Percentiles rank a stretch among this genome's conserved stretches.
Conservation (phyloP, 1,140 invertebrate genomes). For the Halotydeus destructor region DNA sequence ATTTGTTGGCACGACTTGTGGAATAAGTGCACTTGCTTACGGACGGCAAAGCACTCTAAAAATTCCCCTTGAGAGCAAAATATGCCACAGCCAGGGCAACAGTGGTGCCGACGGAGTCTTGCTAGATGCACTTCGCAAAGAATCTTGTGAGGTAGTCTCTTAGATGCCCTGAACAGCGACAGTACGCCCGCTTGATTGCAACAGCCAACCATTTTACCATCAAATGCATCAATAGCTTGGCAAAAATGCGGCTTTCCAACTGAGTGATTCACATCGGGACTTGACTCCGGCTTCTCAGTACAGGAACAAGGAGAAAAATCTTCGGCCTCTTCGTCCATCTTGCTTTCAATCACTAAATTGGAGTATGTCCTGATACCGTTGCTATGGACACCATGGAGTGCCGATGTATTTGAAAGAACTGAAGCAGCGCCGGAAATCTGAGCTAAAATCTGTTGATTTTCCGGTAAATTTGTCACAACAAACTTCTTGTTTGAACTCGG, state of each 20-base stretch:
- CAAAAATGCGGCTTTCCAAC: not conserved
- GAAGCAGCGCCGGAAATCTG: no score
- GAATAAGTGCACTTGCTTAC: conserved; percentile 37
- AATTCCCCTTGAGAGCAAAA: conserved; percentile 74
- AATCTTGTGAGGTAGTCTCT: conserved; percentile 57
- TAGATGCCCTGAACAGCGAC: conserved; percentile 47
- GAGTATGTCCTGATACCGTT: no score
- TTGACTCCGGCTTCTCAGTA: no score
- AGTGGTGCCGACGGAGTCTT: conserved; percentile 54
- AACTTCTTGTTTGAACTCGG: no score
- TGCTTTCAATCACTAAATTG: no score
- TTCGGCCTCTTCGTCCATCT: no score
- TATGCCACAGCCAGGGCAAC: conserved; percentile 68
- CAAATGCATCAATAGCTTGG: not conserved
- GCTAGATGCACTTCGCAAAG: conserved; percentile 56
- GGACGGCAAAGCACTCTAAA: conserved; percentile 36
- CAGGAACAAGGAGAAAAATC: no score
- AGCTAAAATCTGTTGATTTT: no score
- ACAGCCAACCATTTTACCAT: conserved; percentile 40
- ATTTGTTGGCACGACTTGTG: conserved; percentile 44
- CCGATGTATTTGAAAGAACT: no score
- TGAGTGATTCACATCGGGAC: not conserved
- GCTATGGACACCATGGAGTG: no score
- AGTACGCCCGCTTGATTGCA: conserved; percentile 42
- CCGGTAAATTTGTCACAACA: no score